Base-by-base conservation (phyloP, 2,113 vertebrate genomes). In the Psettodes erumei region DNA sequence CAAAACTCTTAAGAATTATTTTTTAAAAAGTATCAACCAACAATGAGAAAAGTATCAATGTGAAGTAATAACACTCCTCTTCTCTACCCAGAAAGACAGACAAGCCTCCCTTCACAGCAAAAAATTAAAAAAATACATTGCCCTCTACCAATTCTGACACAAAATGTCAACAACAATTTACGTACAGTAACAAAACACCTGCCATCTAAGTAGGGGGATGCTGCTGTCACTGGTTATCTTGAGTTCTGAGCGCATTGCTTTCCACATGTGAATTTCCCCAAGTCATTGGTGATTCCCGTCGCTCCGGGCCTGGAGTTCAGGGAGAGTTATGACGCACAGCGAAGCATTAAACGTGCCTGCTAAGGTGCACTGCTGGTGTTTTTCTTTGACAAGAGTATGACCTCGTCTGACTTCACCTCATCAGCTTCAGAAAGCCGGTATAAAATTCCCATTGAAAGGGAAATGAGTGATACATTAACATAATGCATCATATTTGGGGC, bases 341-440 rank as follows among this genome's bases (percentile, higher is more conserved):
- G 48, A 81, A 55, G 7, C 42, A 75, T 51, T 48, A 75, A 72
- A 73, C 28, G 43, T 61, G 28, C 42, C 23, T 15, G 10, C 38
- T 19, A 54, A 71, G 28, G 12, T 2, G 19, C 23, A 32, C 62
- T 76, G 61, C 47, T 2, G 1, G 8, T 7, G 8, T 55, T 62
- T 35, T 55, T 71, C 9, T 48, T 8, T n/a, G 51, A 51, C 30
- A 60, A 61, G 32, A 54, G 10, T 8, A 64, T 54, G 2, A n/a
- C 55, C n/a, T n/a, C 19, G 12, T 25, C 27, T n/a, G 60, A 70
- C 12, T 51, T 59, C 2, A 25, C 7, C n/a, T 47, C 6, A 38
- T 38, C 45, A 33, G 13, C 27, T 50, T 32, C 6, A 27, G 10
- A 21, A 16, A 33, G 23, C 32, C 11, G 2, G 12, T 19, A 28